Base-by-base conservation (phyloP, 2,888 invertebrate species). In the Drosophila acutilabella region DNA sequence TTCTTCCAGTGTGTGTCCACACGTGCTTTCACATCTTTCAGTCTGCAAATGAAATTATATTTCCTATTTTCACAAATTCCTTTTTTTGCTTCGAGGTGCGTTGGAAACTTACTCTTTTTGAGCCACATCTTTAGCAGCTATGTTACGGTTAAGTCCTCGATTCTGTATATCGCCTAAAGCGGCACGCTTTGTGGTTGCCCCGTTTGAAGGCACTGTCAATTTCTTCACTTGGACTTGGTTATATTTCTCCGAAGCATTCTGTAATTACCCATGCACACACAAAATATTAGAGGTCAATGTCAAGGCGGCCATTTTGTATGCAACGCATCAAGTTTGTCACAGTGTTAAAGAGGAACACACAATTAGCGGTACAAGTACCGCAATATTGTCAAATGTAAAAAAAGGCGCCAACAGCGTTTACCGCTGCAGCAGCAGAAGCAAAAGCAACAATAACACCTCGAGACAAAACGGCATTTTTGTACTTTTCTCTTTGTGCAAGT, bases 111-210 rank as follows among this genome's bases (percentile, higher is more conserved):
- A 92, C 90, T 91, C 91, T 69, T 91, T 91, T 52, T 88, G 84
- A 0, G 78, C 84, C 8, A 72, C 89, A 58, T 92, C 90, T 50
- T 89, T 90, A 30, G 74, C 73, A 42, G 80, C 68, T 1, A 81
- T 71, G 30, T 76, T 80, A 16, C 89, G 91, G 6, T 91, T 90
- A 5, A 91, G 65, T 14, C 93, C 93, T 66, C 92, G 93, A 81
- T 94, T 94, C 26, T 93, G 93, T 53, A 94, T 90, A 81, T 94
- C 94, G 4, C 93, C 93, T 40, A 94, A 86, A 14, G 93, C 94
- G 20, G 93, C 91, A 72, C 94, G 90, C 71, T 91, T 92, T 44
- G 88, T 78, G 74, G 72, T 75, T 41, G 72, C 89, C 66, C 83
- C 88, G 52, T 83, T 84, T 20, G 86, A 76, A 70, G 87, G 78